Evolutionary conservation across 1,140 invertebrate genomes (phyloP).

Genomic region (Cherax quadricarinatus): DNA sequence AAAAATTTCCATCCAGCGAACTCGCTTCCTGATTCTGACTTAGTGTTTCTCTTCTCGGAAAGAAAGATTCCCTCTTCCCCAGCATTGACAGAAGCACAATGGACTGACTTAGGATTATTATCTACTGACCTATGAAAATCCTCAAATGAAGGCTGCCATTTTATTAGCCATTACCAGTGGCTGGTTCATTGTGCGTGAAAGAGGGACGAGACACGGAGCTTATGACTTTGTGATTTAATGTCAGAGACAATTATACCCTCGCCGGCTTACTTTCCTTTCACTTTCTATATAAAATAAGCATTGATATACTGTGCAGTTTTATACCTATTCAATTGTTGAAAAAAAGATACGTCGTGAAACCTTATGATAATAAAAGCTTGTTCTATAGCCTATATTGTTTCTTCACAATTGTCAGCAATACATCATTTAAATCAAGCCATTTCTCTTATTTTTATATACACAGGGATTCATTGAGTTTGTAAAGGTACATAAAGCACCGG

Average conservation of each 20-base stretch:
- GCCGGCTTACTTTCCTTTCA: background rate
- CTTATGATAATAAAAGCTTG: no score
- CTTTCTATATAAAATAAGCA: background rate
- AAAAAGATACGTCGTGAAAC: no score
- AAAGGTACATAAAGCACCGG: no score
- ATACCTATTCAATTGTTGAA: no score
- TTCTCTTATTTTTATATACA: no score
- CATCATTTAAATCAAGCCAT: no score
- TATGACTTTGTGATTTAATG: background rate
- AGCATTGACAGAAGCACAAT: background rate
- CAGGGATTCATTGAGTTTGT: no score
- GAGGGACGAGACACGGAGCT: background rate
- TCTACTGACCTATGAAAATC: background rate
- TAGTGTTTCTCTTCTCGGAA: background rate
- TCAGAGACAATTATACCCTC: background rate
- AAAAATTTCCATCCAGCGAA: no score
- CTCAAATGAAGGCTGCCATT: background rate
- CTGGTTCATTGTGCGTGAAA: background rate
- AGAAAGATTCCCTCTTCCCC: background rate
- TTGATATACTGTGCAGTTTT: no score
- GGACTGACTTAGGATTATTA: background rate
- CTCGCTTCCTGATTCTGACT: background rate
- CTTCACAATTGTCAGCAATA: no score
- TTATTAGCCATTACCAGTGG: constrained; percentile 1
- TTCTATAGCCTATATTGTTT: no score